phyloP scores from a whole-genome alignment of 2,113 vertebrate genomes.

The Brachypodius melanocephalos region DNA sequence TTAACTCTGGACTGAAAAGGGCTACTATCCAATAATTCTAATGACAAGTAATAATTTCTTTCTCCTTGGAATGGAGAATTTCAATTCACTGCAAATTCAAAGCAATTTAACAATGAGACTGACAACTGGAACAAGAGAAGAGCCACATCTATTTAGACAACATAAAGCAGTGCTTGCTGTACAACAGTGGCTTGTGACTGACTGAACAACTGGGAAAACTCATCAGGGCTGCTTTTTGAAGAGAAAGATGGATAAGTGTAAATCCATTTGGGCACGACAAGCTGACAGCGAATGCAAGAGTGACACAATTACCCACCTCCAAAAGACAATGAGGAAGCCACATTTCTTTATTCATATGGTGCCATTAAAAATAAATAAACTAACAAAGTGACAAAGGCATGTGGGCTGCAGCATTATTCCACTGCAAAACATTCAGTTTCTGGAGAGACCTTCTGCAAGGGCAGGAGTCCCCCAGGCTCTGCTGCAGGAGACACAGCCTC shows the following conservation, averaged over 20 bases:
- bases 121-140: background rate
- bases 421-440: background rate
- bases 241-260: background rate
- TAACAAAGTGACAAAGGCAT: background rate
- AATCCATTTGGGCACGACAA: background rate
- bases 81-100: constrained; percentile 8
- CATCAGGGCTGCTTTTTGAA: background rate
- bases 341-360: background rate
- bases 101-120: constrained; percentile 24
- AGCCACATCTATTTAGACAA: constrained; percentile 1
- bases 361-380: constrained; percentile 15
- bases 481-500: background rate
- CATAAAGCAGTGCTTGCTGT: background rate
- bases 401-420: background rate
- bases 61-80: background rate
- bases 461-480: constrained; percentile 22
- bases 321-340: background rate
- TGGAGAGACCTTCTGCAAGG: constrained; percentile 49
- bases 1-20: background rate
- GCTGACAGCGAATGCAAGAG: fast-evolving
- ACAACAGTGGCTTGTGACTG: constrained; percentile 7
- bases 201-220: constrained; percentile 20
- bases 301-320: background rate
- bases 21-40: background rate
- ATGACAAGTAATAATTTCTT: constrained; percentile 9